Evolutionary conservation across 2,113 vertebrate genomes (phyloP).

Genomic region (Nothobranchius kuhntae): DNA sequence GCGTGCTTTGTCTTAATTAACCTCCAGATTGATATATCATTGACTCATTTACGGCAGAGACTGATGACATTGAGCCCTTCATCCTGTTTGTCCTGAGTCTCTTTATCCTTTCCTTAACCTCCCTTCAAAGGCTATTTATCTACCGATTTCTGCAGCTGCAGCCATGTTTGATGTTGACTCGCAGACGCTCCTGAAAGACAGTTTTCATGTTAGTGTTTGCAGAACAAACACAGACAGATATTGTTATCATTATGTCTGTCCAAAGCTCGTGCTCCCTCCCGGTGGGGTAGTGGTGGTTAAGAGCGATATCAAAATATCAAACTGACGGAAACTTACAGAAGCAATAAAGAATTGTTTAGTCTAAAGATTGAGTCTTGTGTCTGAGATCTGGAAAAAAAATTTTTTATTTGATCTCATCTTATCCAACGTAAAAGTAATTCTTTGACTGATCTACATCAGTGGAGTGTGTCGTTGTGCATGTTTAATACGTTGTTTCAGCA

Average conservation of each 20-base stretch:
- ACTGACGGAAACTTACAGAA: neutral
- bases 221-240: slow-evolving; percentile 51
- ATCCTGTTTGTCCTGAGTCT: slow-evolving; percentile 69
- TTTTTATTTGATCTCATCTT: too few species aligned
- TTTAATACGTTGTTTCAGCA: too few species aligned
- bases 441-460: too few species aligned
- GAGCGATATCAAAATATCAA: slow-evolving; percentile 27
- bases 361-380: too few species aligned
- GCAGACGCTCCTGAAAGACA: slow-evolving; percentile 31
- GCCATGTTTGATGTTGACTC: slow-evolving; percentile 21
- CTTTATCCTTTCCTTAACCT: slow-evolving; percentile 55
- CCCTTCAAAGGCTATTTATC: slow-evolving; percentile 5
- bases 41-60: slow-evolving; percentile 67
- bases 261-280: slow-evolving; percentile 14
- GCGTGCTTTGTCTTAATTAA: slow-evolving; percentile 76
- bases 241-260: slow-evolving; percentile 35
- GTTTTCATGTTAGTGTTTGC: slow-evolving; percentile 59
- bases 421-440: too few species aligned
- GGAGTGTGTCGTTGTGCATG: too few species aligned
- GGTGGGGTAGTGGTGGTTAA: slow-evolving; percentile 18
- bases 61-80: slow-evolving; percentile 65
- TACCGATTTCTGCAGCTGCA: neutral
- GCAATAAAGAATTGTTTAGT: slow-evolving; percentile 16
- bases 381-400: too few species aligned
- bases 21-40: slow-evolving; percentile 74